Base-by-base conservation (phyloP, 2,113 vertebrate genomes). In the Neomonachus schauinslandi region DNA sequence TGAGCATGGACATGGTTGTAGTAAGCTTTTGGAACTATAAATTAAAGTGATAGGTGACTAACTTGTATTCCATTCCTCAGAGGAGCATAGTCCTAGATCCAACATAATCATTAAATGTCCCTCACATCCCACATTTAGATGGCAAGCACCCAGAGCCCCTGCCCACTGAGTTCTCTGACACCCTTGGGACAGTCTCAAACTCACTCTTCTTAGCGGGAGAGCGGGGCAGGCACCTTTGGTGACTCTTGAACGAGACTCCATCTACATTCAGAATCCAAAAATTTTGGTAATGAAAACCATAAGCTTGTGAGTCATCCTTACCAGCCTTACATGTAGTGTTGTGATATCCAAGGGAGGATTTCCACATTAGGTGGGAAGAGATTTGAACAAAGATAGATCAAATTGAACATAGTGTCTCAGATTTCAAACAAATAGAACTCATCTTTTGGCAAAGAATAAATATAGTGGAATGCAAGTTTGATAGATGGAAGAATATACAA, bases 381-480 rank as follows among this genome's bases (percentile, higher is more conserved):
- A 96, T 97, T 80, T 88, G 97, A 96, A 98, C 91, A 97, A 69
- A 69, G 90, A 98, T 67, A 95, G 82, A 89, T 94, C 98, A 97
- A 98, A 97, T 80, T 79, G 63, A 97, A 97, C 97, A 98, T 95
- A 96, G 97, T 98, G 96, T 98, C 98, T 98, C 97, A 97, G 98
- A 98, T 98, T 98, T 92, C 98, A 98, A 96, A 98, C 96, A 92
- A 96, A 95, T 90, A 97, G 19, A 89, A 57, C 98, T 98, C 69
- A 96, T 93, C 97, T 98, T 98, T 98, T 99, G 98, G 98, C 96
- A 97, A 98, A 95, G 98, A 99, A 99, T 99, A 99, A 99, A 99
- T 99, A 99, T 88, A 99, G 98, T 98, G 98, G 99, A 99, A 99
- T 99, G 98, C 98, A 98, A 98, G 97, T 93, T 96, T 98, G 98